These are phyloP conservation scores for Microcebus griseorufus DNA, from an alignment of 2,113 vertebrate species.

Conservation along the genomic window DNA sequence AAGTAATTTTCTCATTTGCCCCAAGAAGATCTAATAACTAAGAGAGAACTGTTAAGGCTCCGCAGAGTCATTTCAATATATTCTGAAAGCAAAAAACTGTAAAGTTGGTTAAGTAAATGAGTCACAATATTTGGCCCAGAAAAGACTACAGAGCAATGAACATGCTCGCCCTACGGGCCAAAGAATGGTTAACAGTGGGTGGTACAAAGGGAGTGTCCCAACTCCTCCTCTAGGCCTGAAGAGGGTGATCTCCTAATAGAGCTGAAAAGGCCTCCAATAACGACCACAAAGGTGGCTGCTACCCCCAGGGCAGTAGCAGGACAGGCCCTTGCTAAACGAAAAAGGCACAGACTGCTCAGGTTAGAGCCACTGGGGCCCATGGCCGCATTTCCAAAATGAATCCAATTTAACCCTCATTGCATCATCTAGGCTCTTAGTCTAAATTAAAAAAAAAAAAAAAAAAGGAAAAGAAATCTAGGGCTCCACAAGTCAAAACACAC, in stretches of 20 bases:
- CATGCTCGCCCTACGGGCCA: neutral
- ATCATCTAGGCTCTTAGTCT: neutral
- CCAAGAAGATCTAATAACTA: neutral
- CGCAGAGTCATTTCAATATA: neutral
- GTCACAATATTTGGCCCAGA: neutral
- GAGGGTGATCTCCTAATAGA: neutral
- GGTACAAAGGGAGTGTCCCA: neutral
- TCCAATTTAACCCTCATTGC: neutral
- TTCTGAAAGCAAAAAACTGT: neutral
- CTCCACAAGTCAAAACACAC: neutral
- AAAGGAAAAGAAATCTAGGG: neutral
- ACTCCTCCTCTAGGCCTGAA: neutral
- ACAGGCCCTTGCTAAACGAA: neutral
- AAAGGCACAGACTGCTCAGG: neutral
- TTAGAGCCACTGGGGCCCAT: neutral
- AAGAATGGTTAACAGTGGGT: neutral
- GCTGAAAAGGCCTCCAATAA: neutral
- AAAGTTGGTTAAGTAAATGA: neutral
- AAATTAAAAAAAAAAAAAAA: neutral
- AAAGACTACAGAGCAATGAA: neutral
- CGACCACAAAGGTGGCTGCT: neutral
- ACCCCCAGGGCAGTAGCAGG: neutral
- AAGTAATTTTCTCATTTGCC: neutral
- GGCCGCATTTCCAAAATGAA: constrained; percentile 23
- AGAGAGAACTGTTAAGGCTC: neutral